Percentiles rank a stretch among this genome's conserved stretches.
These are phyloP conservation scores for Cactoblastis cactorum DNA, from an alignment of 2,888 invertebrate species.

Conservation along the genomic window DNA sequence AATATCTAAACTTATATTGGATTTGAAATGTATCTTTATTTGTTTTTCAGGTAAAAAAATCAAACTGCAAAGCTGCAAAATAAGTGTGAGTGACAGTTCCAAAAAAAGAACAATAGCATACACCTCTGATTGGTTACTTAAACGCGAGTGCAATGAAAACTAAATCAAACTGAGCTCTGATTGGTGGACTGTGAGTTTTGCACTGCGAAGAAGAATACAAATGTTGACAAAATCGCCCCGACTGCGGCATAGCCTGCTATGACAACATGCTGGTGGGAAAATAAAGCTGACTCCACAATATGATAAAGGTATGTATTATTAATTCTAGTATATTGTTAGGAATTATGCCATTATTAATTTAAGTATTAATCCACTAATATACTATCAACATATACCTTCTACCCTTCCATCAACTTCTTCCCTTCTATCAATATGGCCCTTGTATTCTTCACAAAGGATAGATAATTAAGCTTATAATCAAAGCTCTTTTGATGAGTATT, in stretches of 20 bases:
- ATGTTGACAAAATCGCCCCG: conserved; percentile 33
- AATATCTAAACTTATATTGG: too few relatives aligned
- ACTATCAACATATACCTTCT: too few relatives aligned
- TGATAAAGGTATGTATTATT: conserved; percentile 57
- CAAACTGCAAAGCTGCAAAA: too few relatives aligned
- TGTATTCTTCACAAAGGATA: too few relatives aligned
- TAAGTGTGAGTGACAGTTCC: background rate
- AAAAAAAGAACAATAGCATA: background rate
- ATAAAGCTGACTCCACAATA: conserved; percentile 50
- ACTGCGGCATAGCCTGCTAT: conserved; percentile 42
- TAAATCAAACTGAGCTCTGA: conserved; percentile 21
- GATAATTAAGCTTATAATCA: too few relatives aligned
- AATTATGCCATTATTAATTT: too few relatives aligned
- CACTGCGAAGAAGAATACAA: conserved; percentile 27
- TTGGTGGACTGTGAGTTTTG: conserved; percentile 26
- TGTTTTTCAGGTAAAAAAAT: background rate
- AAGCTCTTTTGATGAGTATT: too few relatives aligned
- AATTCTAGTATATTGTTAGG: too few relatives aligned
- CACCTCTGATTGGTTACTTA: background rate
- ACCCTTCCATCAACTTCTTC: too few relatives aligned
- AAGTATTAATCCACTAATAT: too few relatives aligned
- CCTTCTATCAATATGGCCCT: too few relatives aligned
- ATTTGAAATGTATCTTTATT: too few relatives aligned
- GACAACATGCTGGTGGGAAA: conserved; percentile 36
- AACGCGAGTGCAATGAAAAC: conserved; percentile 28